Evolutionary conservation across 2,888 invertebrate species (phyloP), one percentile per base, ranked within the genome.

Genomic region (Rapana venosa): DNA sequence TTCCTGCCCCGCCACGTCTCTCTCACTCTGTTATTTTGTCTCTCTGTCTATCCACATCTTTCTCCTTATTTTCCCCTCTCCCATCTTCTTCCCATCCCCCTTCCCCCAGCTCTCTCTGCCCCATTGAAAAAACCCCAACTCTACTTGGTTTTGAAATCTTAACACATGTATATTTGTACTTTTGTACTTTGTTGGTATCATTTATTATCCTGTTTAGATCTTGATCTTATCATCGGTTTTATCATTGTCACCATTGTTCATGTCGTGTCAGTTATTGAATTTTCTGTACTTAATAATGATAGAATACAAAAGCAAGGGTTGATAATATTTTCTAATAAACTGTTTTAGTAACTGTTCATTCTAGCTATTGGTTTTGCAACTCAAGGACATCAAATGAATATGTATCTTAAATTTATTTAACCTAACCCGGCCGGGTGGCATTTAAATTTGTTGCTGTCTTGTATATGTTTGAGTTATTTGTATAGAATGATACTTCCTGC

Each of bases 381-480:
- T 58, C 86, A 61, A n/a, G 61, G 66, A 86, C 26, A 86, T 58
- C 13, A 61, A 86, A 20, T 30, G 58, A 13, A 61, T 58, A n/a
- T 86, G 22, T 86, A 61, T 61, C 30, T 83, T 83, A 26, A 26
- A 47, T 47, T 6, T 83, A 83, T 83, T 83, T 83, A 83, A 47
- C 11, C 81, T 26, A 83, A 8, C 81, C 47, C 17, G 81, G 47
- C 22, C 6, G 74, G 81, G 26, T 47, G 47, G 36, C 47, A 47
- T 83, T 83, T 47, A 47, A 83, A 83, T 47, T 26, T 8, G 81
- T 47, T 47, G 26, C 81, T 83, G 81, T 83, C 81, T 83, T 85
- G 61, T 85, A 61, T 85, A 85, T 85, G 61, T 85, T 85, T 58
- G 85, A 26, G 30, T 58, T 61, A 58, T 85, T n/a, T 85, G 85